Evolutionary conservation across 2,888 invertebrate genomes (phyloP).

Genomic region (Hypena proboscidalis): DNA sequence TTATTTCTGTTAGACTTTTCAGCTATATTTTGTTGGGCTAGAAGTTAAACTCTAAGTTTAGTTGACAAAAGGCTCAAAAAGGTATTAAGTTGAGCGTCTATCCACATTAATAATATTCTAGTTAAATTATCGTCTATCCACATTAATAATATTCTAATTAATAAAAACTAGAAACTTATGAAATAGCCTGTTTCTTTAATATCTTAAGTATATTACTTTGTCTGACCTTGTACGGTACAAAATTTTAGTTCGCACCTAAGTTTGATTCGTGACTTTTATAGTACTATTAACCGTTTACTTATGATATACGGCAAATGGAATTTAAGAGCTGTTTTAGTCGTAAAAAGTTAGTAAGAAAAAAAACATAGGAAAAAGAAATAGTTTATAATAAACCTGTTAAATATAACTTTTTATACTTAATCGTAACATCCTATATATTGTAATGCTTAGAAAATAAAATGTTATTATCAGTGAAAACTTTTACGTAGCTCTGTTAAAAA

Average conservation of each 20-base stretch:
- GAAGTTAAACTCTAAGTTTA: no score
- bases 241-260: slow-evolving; percentile 37
- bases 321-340: slow-evolving; percentile 17
- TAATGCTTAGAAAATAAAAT: background rate
- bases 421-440: background rate
- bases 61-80: no score
- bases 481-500: no score
- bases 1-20: no score
- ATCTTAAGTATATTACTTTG: background rate
- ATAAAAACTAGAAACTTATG: background rate
- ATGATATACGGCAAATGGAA: slow-evolving; percentile 34
- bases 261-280: slow-evolving; percentile 46
- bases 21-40: no score
- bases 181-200: background rate
- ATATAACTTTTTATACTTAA: background rate
- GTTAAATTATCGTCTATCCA: no score
- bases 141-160: no score
- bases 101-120: no score
- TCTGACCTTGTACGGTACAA: slow-evolving; percentile 30
- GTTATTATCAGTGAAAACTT: no score
- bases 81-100: no score
- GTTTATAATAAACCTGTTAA: background rate
- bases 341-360: slow-evolving; percentile 22
- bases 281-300: slow-evolving; percentile 40
- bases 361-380: slow-evolving; percentile 6